Base-by-base conservation (phyloP, 2,113 vertebrate species). In the Vicugna pacos region DNA sequence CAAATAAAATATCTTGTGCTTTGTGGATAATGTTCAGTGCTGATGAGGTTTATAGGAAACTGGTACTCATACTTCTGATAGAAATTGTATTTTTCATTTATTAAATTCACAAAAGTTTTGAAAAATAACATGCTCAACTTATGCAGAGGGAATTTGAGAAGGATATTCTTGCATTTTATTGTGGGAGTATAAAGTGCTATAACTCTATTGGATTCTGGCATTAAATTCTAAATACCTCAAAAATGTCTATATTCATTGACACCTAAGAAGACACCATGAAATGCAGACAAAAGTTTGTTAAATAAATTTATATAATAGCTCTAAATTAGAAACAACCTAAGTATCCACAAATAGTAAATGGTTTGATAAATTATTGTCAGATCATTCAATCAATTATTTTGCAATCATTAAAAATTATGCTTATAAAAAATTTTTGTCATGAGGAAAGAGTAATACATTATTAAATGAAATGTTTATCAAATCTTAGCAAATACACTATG, bases 281-380 rank as follows among this genome's bases (percentile, higher is more conserved):
- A 38, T 54, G 22, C 3, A 93, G 22, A n/a, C 9, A 89, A 83
- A n/a, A 77, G 77, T 52, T 32, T 28, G n/a, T 84, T 91, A 52
- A 76, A 86, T 77, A 70, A 91, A 58, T 73, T 72, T 85, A 50
- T 58, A 38, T 16, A 9, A 32, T 48, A 93, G 15, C 6, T 8
- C 7, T 80, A 79, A 90, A 38, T 85, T 89, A 72, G 14, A 93
- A 93, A 96, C 30, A 96, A 81, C 10, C 9, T 86, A 75, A 86
- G 56, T 22, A 75, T 81, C 58, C 56, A 86, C 94, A 87, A 91
- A 94, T 75, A 75, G 16, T 50, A 73, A 80, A 80, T 73, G 24
- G 19, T 67, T 91, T 80, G 56, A 65, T 76, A 82, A 94, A 69
- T 52, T 86, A 58, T 50, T 86, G 12, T 89, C 50, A 80, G 48